Evolutionary conservation across 2,797 vertebrate species (phyloP).

Genomic region (Myotis findleyi): DNA sequence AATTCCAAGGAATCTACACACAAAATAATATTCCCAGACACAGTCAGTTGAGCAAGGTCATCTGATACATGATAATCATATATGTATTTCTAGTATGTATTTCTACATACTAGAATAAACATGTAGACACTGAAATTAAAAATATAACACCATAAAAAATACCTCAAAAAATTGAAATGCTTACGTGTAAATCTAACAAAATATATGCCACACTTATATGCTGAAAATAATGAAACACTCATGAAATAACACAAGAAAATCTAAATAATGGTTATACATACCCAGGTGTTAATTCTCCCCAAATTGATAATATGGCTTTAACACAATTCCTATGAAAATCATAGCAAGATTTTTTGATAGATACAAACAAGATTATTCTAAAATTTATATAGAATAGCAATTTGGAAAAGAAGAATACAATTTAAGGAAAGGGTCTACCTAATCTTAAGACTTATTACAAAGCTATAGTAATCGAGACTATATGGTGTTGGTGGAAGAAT

Average conservation of each 20-base stretch:
- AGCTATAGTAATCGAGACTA: neutral
- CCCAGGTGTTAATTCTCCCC: neutral
- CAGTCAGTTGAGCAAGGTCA: neutral
- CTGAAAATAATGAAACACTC: neutral
- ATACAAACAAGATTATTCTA: neutral
- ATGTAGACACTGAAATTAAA: slow-evolving; percentile 10
- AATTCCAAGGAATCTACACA: neutral
- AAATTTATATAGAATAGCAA: neutral
- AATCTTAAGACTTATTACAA: slow-evolving; percentile 3
- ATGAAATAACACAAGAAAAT: slow-evolving; percentile 9
- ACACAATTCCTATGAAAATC: neutral
- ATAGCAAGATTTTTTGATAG: neutral
- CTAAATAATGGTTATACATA: slow-evolving; percentile 3
- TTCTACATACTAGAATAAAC: neutral
- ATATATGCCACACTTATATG: neutral
- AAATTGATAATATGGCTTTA: neutral
- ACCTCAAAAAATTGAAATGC: neutral
- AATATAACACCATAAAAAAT: neutral
- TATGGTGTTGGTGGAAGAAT: neutral
- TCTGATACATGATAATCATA: neutral
- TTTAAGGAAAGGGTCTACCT: neutral
- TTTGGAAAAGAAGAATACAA: neutral
- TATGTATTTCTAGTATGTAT: neutral
- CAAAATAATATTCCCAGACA: neutral
- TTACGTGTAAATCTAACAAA: slow-evolving; percentile 22